A percentile compares a stretch with the other conserved stretches of the same genome.
These are phyloP conservation scores for Resseliella maxima DNA, from an alignment of 2,888 invertebrate species.

Conservation along the genomic window DNA sequence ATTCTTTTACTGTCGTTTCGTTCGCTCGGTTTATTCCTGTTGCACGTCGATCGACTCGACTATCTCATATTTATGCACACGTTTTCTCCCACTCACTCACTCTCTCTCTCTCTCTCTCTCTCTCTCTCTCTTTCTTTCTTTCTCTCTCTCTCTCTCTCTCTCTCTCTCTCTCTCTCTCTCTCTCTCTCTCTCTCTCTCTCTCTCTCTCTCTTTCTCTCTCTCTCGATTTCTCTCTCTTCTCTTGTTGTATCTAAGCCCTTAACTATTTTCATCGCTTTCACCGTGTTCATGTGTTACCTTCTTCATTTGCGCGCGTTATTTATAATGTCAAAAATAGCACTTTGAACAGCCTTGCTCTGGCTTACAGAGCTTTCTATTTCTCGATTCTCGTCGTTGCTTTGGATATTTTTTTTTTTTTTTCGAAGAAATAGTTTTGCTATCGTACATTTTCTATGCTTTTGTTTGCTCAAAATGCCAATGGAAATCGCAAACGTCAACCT, in stretches of 20 bases:
- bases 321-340: constrained; percentile 18
- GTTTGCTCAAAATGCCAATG: neutral
- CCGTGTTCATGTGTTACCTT: neutral
- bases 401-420: neutral
- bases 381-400: no score
- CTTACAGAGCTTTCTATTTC: no score
- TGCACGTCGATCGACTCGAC: neutral
- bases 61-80: neutral
- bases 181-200: neutral
- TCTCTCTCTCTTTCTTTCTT: neutral
- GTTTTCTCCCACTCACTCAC: neutral
- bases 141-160: neutral
- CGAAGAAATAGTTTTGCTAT: neutral
- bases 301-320: neutral
- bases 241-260: no score
- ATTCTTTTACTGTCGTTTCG: neutral
- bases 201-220: neutral
- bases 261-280: neutral
- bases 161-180: neutral
- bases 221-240: neutral
- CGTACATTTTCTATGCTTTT: neutral
- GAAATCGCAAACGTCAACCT: neutral
- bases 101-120: neutral
- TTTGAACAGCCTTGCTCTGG: constrained; percentile 42
- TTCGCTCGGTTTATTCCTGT: neutral